A percentile compares a stretch with the other conserved stretches of the same genome.
These are phyloP conservation scores for Meandrina meandrites DNA, from an alignment of 92 coral and sea anemone genomes.

Conservation along the genomic window DNA sequence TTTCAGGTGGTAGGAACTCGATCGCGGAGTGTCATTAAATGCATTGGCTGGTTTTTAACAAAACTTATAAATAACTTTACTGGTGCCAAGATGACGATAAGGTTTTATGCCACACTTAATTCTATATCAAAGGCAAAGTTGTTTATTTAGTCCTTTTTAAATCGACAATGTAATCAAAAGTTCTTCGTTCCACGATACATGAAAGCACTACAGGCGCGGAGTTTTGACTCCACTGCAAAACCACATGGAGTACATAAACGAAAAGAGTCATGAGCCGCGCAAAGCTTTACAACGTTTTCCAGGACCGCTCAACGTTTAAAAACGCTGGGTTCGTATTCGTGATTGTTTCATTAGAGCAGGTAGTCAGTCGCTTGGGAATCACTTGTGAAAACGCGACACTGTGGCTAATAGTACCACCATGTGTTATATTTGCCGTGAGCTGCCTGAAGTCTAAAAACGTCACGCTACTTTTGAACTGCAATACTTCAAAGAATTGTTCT, in stretches of 20 bases:
- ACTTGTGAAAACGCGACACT: neutral
- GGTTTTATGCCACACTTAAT: neutral
- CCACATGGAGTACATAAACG: neutral
- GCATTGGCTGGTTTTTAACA: neutral
- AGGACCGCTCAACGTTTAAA: slow-evolving; percentile 57
- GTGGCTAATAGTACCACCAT: neutral
- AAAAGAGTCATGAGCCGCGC: neutral
- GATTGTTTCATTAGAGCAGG: neutral
- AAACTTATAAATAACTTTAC: neutral
- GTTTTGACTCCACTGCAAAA: neutral
- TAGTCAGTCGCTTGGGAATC: neutral
- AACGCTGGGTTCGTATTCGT: slow-evolving; percentile 47
- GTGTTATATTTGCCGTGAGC: neutral
- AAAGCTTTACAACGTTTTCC: slow-evolving; percentile 31
- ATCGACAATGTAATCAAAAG: neutral
- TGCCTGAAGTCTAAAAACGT: neutral
- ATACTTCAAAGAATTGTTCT: neutral
- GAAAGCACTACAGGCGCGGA: neutral
- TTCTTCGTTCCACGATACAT: neutral
- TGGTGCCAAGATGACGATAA: neutral
- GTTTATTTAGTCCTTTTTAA: neutral
- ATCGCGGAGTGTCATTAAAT: neutral
- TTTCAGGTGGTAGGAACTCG: neutral
- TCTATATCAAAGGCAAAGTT: neutral
- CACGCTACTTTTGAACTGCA: neutral